These are phyloP conservation scores for Tenthredo notha DNA, from an alignment of 2,888 invertebrate species.

Conservation along the genomic window DNA sequence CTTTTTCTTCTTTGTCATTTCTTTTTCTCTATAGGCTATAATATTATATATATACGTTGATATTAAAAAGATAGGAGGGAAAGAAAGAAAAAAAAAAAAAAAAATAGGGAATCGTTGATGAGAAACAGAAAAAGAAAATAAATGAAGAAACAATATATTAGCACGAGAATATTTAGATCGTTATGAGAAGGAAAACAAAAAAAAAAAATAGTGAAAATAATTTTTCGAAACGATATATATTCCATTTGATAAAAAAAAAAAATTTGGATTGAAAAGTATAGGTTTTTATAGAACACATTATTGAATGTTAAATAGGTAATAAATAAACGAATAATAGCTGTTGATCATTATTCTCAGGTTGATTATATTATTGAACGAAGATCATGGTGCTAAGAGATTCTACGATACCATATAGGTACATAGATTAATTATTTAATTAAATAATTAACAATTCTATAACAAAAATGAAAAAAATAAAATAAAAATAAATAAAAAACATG, in stretches of 20 bases:
- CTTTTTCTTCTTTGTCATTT: background rate
- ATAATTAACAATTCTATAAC: background rate
- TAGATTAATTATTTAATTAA: background rate
- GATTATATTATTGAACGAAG: background rate
- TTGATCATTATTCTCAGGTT: background rate
- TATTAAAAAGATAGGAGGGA: background rate
- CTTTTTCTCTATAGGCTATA: background rate
- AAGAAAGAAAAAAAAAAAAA: background rate
- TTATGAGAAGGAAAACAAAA: background rate
- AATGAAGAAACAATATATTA: background rate
- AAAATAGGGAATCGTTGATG: background rate
- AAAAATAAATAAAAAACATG: background rate
- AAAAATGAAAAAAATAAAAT: no score
- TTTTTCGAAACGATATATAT: background rate
- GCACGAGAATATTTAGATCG: background rate
- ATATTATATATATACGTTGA: background rate
- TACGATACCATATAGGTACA: background rate
- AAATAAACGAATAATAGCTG: background rate
- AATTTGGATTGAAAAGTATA: no score
- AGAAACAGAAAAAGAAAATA: background rate
- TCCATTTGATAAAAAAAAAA: background rate
- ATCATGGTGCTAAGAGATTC: slow-evolving; percentile 16
- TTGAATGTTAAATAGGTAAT: background rate
- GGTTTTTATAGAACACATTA: background rate
- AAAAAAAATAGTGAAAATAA: background rate